Evolutionary conservation across 2,113 vertebrate species (phyloP).

Genomic region (Bos indicus): DNA sequence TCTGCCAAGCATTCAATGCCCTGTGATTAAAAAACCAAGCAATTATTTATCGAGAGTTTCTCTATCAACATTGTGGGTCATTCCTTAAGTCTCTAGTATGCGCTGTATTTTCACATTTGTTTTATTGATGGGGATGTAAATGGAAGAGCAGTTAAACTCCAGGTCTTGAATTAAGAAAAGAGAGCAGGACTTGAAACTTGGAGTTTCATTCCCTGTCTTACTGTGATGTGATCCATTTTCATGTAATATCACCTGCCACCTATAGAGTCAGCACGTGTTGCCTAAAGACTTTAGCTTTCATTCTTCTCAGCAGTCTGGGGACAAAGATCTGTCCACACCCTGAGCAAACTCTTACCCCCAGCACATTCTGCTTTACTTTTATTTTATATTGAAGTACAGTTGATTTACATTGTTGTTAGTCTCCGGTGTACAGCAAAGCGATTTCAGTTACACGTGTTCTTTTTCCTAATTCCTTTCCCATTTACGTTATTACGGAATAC

Average conservation of each 20-base stretch:
- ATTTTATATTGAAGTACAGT: not conserved
- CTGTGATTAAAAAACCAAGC: not conserved
- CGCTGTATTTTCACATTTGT: not conserved
- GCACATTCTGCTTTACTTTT: not conserved
- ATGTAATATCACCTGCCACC: not conserved
- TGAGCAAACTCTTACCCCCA: not conserved
- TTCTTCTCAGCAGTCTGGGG: not conserved
- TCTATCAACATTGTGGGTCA: not conserved
- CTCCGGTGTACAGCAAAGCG: not conserved
- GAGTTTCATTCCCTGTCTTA: not conserved
- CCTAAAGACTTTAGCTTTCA: not conserved
- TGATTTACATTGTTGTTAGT: not conserved
- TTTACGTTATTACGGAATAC: not conserved
- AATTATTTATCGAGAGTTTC: not conserved
- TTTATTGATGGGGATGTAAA: not conserved
- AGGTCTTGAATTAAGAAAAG: not conserved
- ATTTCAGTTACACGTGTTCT: not conserved
- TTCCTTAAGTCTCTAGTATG: not conserved
- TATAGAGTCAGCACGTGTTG: not conserved
- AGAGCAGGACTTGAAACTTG: not conserved
- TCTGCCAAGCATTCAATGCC: not conserved
- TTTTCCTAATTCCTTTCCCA: not conserved
- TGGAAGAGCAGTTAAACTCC: not conserved
- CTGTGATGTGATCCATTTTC: accelerated
- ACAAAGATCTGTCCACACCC: not conserved